Percentiles rank a stretch among this genome's conserved stretches.
These are phyloP conservation scores for Mythimna albipuncta DNA, from an alignment of 2,888 invertebrate species.

Conservation along the genomic window DNA sequence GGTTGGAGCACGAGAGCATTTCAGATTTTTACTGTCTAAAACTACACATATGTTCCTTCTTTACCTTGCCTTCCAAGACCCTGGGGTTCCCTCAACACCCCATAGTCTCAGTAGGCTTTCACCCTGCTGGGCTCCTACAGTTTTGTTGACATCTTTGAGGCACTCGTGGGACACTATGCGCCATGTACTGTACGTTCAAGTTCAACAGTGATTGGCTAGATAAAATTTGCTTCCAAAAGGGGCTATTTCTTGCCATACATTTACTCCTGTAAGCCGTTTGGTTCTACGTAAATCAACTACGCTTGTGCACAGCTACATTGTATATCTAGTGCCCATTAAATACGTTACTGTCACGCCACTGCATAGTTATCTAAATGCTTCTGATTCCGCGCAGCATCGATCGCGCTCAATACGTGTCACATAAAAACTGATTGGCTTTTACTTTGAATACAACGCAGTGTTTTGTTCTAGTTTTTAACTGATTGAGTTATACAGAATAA, in stretches of 20 bases:
- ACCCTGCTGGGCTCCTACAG: too few species aligned
- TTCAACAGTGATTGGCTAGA: background rate
- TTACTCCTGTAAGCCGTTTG: background rate
- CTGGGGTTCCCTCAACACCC: too few species aligned
- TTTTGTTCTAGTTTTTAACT: constrained; percentile 25
- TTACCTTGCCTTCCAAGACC: too few species aligned
- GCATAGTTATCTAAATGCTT: constrained; percentile 36
- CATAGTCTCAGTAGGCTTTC: too few species aligned
- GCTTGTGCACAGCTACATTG: background rate
- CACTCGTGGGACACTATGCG: too few species aligned
- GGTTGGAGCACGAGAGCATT: too few species aligned
- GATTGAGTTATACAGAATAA: constrained; percentile 16
- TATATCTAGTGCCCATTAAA: background rate
- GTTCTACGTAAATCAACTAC: background rate
- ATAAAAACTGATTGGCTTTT: constrained; percentile 58
- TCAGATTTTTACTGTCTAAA: too few species aligned
- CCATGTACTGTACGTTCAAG: background rate
- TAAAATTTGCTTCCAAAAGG: too few species aligned
- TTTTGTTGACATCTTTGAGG: too few species aligned
- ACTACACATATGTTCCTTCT: too few species aligned
- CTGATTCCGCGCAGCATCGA: constrained; percentile 20
- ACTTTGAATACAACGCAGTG: constrained; percentile 29
- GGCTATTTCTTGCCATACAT: background rate
- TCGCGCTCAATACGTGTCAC: constrained; percentile 40
- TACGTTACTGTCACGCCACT: background rate